These are phyloP conservation scores for Dermatemys mawii DNA, from an alignment of 2,113 vertebrate species.

Conservation along the genomic window DNA sequence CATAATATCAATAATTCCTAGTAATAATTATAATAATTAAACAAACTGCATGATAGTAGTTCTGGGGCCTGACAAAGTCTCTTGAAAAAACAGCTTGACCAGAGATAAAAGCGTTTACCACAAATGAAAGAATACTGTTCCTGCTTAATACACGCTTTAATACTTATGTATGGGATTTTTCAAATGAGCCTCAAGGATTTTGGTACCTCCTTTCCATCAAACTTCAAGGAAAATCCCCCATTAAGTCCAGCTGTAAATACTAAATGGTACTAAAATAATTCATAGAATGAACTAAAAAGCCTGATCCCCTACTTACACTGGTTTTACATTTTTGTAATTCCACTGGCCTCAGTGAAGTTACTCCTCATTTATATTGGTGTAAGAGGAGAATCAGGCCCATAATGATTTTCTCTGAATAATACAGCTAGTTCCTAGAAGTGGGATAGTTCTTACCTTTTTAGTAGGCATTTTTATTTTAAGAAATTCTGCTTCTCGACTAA, in stretches of 20 bases:
- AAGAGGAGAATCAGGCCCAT: background rate
- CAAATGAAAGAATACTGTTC: background rate
- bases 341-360: background rate
- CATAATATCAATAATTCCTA: background rate
- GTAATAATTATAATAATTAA: background rate
- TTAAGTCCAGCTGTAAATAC: background rate
- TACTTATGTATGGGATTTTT: background rate
- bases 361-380: background rate
- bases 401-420: background rate
- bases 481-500: slow-evolving; percentile 95
- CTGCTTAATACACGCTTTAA: background rate
- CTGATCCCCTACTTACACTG: background rate
- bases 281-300: background rate
- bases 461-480: slow-evolving; percentile 98
- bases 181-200: background rate
- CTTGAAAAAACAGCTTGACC: background rate
- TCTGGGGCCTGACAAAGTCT: background rate
- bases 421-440: background rate
- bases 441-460: slow-evolving; percentile 88
- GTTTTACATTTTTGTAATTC: background rate
- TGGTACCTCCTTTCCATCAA: background rate
- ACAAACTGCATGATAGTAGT: too few species aligned
- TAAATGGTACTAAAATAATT: background rate
- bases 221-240: background rate
- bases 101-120: background rate